phyloP scores from a whole-genome alignment of 2,888 invertebrate genomes.

The Mellilla xanthometata region DNA sequence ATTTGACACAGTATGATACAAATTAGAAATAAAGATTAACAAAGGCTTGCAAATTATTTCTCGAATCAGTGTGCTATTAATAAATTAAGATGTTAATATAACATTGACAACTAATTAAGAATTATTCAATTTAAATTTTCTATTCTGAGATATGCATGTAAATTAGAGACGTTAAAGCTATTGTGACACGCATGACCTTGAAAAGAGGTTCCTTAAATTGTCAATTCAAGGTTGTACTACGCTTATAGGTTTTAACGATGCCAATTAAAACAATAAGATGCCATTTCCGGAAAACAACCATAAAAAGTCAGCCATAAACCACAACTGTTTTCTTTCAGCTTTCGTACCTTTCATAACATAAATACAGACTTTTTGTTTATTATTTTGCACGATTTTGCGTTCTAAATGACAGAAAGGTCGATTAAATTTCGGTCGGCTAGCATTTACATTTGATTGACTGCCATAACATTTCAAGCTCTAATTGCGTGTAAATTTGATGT shows the following conservation, averaged over 20 bases:
- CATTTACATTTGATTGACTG: slow-evolving; percentile 10
- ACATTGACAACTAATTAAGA: too few relatives aligned
- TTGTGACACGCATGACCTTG: not conserved
- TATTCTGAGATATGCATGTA: not conserved
- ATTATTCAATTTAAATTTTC: too few relatives aligned
- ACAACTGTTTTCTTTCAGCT: slow-evolving; percentile 11
- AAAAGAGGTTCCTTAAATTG: too few relatives aligned
- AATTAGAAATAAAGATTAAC: too few relatives aligned
- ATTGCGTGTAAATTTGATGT: too few relatives aligned
- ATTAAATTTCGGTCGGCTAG: slow-evolving; percentile 3
- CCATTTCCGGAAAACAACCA: slow-evolving; percentile 1
- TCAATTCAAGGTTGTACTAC: too few relatives aligned
- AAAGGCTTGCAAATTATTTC: too few relatives aligned
- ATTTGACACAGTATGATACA: too few relatives aligned
- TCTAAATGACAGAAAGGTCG: slow-evolving; percentile 5
- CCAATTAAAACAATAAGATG: slow-evolving; percentile 5
- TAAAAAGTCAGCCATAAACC: slow-evolving; percentile 11
- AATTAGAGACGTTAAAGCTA: too few relatives aligned
- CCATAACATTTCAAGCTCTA: slow-evolving; percentile 10
- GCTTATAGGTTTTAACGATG: slow-evolving; percentile 2
- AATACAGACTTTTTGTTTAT: slow-evolving; percentile 6
- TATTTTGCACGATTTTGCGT: slow-evolving; percentile 8
- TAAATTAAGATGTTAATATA: too few relatives aligned
- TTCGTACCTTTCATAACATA: slow-evolving; percentile 5
- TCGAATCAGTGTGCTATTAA: too few relatives aligned